Evolutionary conservation across 2,888 invertebrate species (phyloP).

Genomic region (Pollenia amentaria): DNA sequence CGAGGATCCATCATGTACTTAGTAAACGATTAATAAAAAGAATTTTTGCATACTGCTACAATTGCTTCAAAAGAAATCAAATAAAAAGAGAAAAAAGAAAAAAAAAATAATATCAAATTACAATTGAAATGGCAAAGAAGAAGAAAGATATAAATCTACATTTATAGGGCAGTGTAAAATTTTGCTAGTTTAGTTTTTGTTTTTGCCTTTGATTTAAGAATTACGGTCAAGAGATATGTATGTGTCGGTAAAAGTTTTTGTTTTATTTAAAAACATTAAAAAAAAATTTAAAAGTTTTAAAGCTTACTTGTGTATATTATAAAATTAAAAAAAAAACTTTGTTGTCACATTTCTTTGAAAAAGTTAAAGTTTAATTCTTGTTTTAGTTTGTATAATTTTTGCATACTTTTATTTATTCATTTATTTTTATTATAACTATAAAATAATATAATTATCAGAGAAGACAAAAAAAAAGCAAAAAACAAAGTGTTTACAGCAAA

Average conservation of each 20-base stretch:
- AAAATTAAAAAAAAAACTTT: too few species aligned
- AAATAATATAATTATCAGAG: too few species aligned
- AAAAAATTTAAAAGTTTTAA: too few species aligned
- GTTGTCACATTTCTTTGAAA: too few species aligned
- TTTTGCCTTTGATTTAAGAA: neutral
- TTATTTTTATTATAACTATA: too few species aligned
- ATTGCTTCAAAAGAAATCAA: constrained; percentile 39
- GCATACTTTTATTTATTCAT: too few species aligned
- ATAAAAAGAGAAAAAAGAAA: constrained; percentile 11
- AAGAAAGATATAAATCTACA: constrained; percentile 26
- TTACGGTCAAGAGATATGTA: constrained; percentile 13
- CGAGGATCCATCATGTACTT: constrained; percentile 80
- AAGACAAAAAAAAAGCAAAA: too few species aligned
- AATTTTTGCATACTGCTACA: constrained; percentile 64
- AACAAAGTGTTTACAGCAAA: too few species aligned
- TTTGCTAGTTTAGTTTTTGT: neutral
- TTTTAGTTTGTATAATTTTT: too few species aligned
- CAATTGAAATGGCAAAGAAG: constrained; percentile 1
- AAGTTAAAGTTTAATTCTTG: too few species aligned
- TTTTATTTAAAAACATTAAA: neutral
- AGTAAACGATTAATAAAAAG: constrained; percentile 66
- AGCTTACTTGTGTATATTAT: too few species aligned
- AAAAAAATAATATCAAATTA: constrained; percentile 48
- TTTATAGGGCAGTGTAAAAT: constrained; percentile 40
- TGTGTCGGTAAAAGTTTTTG: constrained; percentile 7